Base-by-base conservation (phyloP, 2,797 vertebrate species). In the Enteromius mattozi region DNA sequence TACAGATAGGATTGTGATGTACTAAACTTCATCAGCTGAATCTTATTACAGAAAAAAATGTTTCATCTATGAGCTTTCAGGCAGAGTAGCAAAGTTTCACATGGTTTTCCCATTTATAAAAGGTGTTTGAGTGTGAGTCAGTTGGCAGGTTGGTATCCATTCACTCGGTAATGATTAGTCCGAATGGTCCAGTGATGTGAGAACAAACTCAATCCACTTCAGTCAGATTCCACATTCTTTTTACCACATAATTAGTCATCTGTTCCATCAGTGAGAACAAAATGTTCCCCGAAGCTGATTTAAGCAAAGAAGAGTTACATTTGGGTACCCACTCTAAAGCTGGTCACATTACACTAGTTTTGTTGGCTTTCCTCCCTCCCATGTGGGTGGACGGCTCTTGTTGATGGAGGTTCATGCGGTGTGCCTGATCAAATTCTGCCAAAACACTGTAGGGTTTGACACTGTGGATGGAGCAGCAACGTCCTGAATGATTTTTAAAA, bases 381-480 rank as follows among this genome's bases (percentile, higher is more conserved):
- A 33, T 75, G 63, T 85, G 85, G 76, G 77, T 70, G 92, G 91
- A 94, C 91, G 90, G 92, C 91, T 84, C 90, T 89, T 89, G 90
- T 94, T 94, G 92, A 93, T 85, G 40, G 89, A 66, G 35, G 88
- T 85, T 87, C 66, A 74, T 86, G 88, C 16, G 42, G 66, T 80
- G 51, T 69, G 82, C 74, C 51, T 19, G 16, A 35, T 66, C 78
- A 12, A 24, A 37, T 59, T 77, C 80, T 83, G 82, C 27, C 68
- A 74, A n/a, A 59, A 49, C 80, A 81, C 21, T 33, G 54, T 82
- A 49, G 82, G 69, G 35, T 82, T 61, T 75, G 49, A 40, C 71
- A 47, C 78, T 77, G 30, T 65, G 33, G 33, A 42, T 51, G 2
- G 30, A 30, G 77, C 14, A 59, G 40, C 8, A 27, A 74, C 35